Evolutionary conservation across 1,140 invertebrate species (phyloP), one percentile per base, ranked within the genome.

Genomic region (Drosophila navojoa): DNA sequence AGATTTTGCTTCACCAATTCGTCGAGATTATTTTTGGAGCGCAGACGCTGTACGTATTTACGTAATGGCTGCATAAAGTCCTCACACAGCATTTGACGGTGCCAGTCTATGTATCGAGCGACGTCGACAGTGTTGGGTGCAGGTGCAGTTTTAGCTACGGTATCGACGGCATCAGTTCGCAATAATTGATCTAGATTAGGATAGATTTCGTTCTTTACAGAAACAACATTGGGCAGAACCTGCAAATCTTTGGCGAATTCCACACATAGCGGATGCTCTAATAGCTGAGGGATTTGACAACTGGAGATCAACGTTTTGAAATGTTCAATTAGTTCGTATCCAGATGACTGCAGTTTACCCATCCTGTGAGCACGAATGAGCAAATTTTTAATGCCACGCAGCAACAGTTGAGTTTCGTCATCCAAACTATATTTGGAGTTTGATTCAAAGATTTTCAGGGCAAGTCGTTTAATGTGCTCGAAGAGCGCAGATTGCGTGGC

Each of bases 91-190:
- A 97, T 92, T 10, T 95, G 92, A 81, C 96, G 96, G 76, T 97
- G 96, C 0, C 95, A 93, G 79, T 97, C 96, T 10, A 98, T 90
- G 84, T 98, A 98, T 74, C 96, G 94, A 27, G 96, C 44, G 2
- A 77, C 73, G 47, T 87, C 44, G 22, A 22, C 42, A 1, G 27
- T 13, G 6, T 1, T 9, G 4, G 25, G 19, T 5, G 53, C 0
- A 7, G 15, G 35, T 3, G 13, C 27, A 32, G 11, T 11, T 6
- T n/a, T 15, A n/a, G 7, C 29, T 1, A 16, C 5, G 9, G 22
- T 5, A 2, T 42, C 19, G 1, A 15, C 38, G 4, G 7, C n/a
- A 5, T 35, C 19, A 2, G 1, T 1, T 52, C 47, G n/a, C 10
- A 72, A 22, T 22, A 90, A 62, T 9, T 79, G 50, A 0, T 91